Evolutionary conservation across 2,888 invertebrate species (phyloP).

Genomic region (Dusona sp.): DNA sequence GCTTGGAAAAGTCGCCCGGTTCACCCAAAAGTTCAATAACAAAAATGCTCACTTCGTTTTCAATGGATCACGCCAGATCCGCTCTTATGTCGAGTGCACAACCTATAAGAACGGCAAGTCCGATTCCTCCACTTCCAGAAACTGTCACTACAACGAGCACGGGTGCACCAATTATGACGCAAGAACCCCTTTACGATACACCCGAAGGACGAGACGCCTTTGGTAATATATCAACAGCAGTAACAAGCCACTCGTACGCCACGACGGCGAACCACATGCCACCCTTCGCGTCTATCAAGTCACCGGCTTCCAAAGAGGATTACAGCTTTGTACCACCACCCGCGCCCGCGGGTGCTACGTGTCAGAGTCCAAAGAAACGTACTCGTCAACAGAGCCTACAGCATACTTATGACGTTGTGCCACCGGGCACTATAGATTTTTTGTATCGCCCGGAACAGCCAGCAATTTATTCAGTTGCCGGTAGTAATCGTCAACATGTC

Average conservation of each 20-base stretch:
- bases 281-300: constrained; percentile 86
- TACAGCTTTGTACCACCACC: constrained; percentile 86
- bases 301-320: constrained; percentile 85
- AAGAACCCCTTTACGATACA: constrained; percentile 82
- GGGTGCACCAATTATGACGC: constrained; percentile 72
- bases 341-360: constrained; percentile 82
- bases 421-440: constrained; percentile 83
- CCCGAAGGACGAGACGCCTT: constrained; percentile 81
- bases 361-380: constrained; percentile 85
- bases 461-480: constrained; percentile 91
- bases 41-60: constrained; percentile 81
- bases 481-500: constrained; percentile 89
- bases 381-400: constrained; percentile 80
- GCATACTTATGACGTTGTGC: constrained; percentile 78
- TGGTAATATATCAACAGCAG: constrained; percentile 73
- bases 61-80: constrained; percentile 79
- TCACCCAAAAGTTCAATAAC: constrained; percentile 89
- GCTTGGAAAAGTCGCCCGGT: constrained; percentile 93
- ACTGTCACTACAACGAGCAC: constrained; percentile 67
- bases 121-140: constrained; percentile 80
- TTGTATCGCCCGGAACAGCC: constrained; percentile 86
- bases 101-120: constrained; percentile 76
- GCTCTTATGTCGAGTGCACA: constrained; percentile 75
- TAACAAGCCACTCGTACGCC: constrained; percentile 74
- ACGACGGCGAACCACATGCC: constrained; percentile 85